Evolutionary conservation across 1,140 invertebrate species (phyloP).

Genomic region (Leptonema lineaticorne): DNA sequence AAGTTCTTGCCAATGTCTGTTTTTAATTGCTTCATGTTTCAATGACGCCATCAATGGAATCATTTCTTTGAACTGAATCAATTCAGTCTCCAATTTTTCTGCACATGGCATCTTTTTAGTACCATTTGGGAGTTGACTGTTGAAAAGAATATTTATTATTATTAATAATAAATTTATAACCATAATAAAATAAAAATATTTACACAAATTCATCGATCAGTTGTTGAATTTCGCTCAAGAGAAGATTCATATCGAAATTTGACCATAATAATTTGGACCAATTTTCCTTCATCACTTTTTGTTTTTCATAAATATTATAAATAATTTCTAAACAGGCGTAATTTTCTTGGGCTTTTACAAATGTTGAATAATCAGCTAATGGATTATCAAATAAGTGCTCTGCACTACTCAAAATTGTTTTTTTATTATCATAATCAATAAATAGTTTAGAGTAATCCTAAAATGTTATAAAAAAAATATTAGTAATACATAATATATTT

Average conservation of each 20-base stretch:
- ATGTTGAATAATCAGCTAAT: conserved; percentile 76
- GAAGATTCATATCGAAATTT: conserved; percentile 77
- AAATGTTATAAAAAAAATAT: conserved; percentile 19
- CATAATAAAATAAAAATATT: conserved; percentile 45
- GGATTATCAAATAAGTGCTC: conserved; percentile 85
- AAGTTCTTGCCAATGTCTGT: conserved; percentile 84
- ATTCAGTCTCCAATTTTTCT: conserved; percentile 69
- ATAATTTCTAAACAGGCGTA: conserved; percentile 72
- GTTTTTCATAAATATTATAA: conserved; percentile 76
- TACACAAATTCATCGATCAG: conserved; percentile 75
- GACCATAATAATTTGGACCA: conserved; percentile 88
- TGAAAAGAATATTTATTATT: conserved; percentile 19
- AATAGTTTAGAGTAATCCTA: conserved; percentile 70
- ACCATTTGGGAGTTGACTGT: conserved; percentile 57
- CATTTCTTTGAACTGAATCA: conserved; percentile 86
- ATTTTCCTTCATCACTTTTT: conserved; percentile 71
- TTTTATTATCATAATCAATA: conserved; percentile 64
- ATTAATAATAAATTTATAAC: conserved; percentile 16
- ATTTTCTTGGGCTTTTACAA: conserved; percentile 69
- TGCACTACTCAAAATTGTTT: conserved; percentile 69
- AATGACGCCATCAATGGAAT: conserved; percentile 87
- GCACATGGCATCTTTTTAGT: conserved; percentile 62
- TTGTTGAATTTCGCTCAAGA: conserved; percentile 85
- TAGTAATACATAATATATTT: background rate
- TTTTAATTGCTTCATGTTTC: conserved; percentile 86